phyloP scores from a whole-genome alignment of 2,113 vertebrate species.

The Sinocyclocheilus anophthalmus region DNA sequence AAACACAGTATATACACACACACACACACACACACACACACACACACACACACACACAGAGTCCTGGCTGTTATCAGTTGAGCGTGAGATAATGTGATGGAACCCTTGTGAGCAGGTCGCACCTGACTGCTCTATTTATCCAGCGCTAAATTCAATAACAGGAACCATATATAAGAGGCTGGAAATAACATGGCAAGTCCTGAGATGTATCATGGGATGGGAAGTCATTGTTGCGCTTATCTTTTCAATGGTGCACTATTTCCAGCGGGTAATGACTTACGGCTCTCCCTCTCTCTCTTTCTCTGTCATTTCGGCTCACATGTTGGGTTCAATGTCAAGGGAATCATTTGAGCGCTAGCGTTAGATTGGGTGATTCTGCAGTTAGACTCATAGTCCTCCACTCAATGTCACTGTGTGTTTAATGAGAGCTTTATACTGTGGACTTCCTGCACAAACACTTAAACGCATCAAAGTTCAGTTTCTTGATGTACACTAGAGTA shows the following conservation, averaged over 20 bases:
- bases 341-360: constrained; percentile 50
- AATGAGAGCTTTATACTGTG: constrained; percentile 4
- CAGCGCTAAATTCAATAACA: constrained; percentile 91
- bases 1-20: too few species aligned
- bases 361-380: constrained; percentile 39
- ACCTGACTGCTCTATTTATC: constrained; percentile 85
- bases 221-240: constrained; percentile 90
- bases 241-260: constrained; percentile 85
- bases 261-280: constrained; percentile 84
- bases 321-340: constrained; percentile 45
- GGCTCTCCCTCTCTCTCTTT: constrained; percentile 65
- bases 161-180: constrained; percentile 86
- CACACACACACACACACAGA: background rate
- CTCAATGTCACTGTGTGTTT: constrained; percentile 30
- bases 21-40: background rate
- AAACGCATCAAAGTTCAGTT: background rate
- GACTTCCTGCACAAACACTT: background rate
- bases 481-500: background rate
- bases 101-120: constrained; percentile 70
- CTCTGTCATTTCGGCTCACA: constrained; percentile 36
- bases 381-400: constrained; percentile 45
- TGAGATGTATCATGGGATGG: constrained; percentile 85
- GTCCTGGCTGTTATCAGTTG: constrained; percentile 62
- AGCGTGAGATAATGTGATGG: constrained; percentile 4
- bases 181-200: constrained; percentile 84